Evolutionary conservation across 2,113 vertebrate species (phyloP), one percentile per base, ranked within the genome.

Genomic region (Nibea coibor): DNA sequence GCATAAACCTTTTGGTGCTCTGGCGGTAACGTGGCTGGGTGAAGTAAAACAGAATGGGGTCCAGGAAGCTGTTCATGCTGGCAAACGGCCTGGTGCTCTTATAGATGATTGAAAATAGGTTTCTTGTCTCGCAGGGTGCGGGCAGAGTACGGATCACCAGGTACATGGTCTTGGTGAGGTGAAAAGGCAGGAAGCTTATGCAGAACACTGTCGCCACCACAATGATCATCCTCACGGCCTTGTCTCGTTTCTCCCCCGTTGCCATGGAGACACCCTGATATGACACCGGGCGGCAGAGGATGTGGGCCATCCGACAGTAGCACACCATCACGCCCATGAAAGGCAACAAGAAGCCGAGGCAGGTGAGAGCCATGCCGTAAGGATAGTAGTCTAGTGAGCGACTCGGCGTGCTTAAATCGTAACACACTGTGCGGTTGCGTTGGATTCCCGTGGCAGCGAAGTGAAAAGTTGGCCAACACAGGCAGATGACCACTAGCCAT

Each of bases 21-120:
- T 66, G 91, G 0, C 96, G 95, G 76, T 97, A 96, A 71, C 96
- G 97, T 63, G 96, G 94, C 54, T 97, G 96, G 0, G 97, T 99
- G 91, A 99, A 99, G 88, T 98, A 99, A 91, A 99, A 99, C 71
- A 99, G 95, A 80, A 99, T 97, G 26, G 98, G 98, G 61, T 99
- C 98, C 0, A 99, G 94, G 14, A 99, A 95, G 0, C 98, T 98
- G 94, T 99, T 99, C 96, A 97, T 96, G 81, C 98, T 99, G 90
- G 98, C 98, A 0, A 99, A 98, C 1, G 98, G 98, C 70, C 98
- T 88, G 0, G 96, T 99, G 92, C 96, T 93, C 87, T 99, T 99
- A 85, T 99, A 99, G 74, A 97, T 93, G 0, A 97, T 94, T 0
- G 98, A 96, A 0, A 99, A 97, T 0, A 96, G 66, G 92, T 99